Evolutionary conservation across 2,113 vertebrate genomes (phyloP).

Genomic region (Nettapus auritus): DNA sequence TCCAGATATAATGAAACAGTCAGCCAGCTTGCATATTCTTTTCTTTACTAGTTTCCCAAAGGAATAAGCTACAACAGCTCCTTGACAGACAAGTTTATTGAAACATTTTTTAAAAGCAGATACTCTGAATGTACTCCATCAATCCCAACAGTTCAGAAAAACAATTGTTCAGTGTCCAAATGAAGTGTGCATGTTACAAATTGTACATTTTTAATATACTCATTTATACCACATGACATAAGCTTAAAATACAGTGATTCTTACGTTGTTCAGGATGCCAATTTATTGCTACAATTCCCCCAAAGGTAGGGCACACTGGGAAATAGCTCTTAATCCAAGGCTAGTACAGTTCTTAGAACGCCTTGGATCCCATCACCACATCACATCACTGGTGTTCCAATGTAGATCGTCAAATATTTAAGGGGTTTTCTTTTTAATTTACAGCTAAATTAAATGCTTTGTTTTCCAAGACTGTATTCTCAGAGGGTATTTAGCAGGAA

Average conservation of each 20-base stretch:
- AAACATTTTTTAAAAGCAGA: constrained; percentile 39
- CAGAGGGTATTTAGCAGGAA: constrained; percentile 35
- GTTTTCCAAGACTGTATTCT: not conserved
- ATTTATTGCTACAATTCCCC: constrained; percentile 28
- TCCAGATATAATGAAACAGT: not conserved
- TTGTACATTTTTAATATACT: not conserved
- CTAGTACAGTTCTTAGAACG: not conserved
- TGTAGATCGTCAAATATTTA: not conserved
- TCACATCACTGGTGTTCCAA: not conserved
- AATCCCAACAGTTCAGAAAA: constrained; percentile 18
- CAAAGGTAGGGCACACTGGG: not conserved
- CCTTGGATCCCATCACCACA: not conserved
- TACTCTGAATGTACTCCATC: not conserved
- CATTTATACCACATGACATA: constrained; percentile 37
- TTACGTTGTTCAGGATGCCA: constrained; percentile 8
- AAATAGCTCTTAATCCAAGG: not conserved
- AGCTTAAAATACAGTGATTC: constrained; percentile 37
- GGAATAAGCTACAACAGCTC: not conserved
- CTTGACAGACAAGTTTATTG: constrained; percentile 15
- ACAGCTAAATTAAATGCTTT: not conserved
- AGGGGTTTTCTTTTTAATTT: not conserved
- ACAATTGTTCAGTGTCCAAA: constrained; percentile 27
- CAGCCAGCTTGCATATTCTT: rapidly evolving
- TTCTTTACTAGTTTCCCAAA: not conserved
- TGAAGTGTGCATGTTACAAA: not conserved